Conservation (phyloP, 2,113 vertebrate species). For the Eulemur macaco region DNA sequence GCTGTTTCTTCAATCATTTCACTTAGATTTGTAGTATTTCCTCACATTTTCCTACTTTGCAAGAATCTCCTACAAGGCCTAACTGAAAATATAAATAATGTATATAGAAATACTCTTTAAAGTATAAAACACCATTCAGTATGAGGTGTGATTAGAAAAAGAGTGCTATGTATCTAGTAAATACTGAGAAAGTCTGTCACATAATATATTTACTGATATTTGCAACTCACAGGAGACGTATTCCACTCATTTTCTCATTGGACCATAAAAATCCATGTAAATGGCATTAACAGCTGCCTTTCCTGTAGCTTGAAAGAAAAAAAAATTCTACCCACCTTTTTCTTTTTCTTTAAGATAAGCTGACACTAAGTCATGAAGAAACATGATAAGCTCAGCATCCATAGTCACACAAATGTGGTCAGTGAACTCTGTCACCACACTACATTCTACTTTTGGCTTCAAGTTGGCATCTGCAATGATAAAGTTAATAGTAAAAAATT, state of each 20-base stretch:
- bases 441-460: constrained; percentile 98
- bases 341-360: constrained; percentile 99
- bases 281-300: not conserved
- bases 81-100: not conserved
- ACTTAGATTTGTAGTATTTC: not conserved
- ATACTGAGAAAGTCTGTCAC: not conserved
- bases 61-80: not conserved
- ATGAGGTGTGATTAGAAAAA: not conserved
- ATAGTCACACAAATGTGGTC: constrained; percentile 99
- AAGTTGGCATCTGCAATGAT: constrained; percentile 88
- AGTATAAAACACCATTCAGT: not conserved
- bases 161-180: not conserved
- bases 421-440: constrained; percentile 98
- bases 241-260: not conserved
- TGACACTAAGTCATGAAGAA: constrained; percentile 97
- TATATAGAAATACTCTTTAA: not conserved
- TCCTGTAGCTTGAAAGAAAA: not conserved
- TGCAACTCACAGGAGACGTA: not conserved
- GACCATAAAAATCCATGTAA: not conserved
- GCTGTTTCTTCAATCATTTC: constrained; percentile 9
- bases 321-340: constrained; percentile 88
- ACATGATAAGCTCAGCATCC: constrained; percentile 99
- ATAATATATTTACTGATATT: not conserved
- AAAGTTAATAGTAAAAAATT: constrained; percentile 17
- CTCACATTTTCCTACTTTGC: not conserved